phyloP scores from a whole-genome alignment of 2,888 invertebrate species.

The Alloscopus bannaensis region DNA sequence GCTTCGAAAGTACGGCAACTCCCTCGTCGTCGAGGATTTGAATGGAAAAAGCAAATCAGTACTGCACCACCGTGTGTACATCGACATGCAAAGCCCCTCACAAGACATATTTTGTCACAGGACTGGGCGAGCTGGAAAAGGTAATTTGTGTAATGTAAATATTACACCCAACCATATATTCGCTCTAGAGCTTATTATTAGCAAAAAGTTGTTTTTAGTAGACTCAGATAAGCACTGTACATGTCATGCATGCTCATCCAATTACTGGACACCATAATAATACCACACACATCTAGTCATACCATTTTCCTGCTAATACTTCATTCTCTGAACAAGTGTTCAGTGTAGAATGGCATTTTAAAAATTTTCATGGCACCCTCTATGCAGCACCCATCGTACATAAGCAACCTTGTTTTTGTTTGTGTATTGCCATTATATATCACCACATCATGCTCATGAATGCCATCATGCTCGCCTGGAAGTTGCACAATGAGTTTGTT shows the following conservation, averaged over 20 bases:
- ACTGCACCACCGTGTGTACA: slow-evolving; percentile 11
- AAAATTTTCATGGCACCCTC: slow-evolving; percentile 28
- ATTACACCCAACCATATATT: not conserved
- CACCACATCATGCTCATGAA: not conserved
- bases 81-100: not conserved
- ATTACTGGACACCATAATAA: slow-evolving; percentile 31
- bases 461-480: slow-evolving; percentile 22
- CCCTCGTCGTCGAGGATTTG: too few species aligned
- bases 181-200: slow-evolving; percentile 43
- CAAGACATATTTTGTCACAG: not conserved
- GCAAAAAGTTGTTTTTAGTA: slow-evolving; percentile 27
- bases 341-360: slow-evolving; percentile 47
- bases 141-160: slow-evolving; percentile 2
- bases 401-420: not conserved
- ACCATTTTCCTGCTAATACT: slow-evolving; percentile 21
- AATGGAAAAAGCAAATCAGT: too few species aligned
- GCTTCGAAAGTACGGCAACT: slow-evolving; percentile 46
- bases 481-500: slow-evolving; percentile 40
- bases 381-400: slow-evolving; percentile 4
- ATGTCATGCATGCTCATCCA: slow-evolving; percentile 38
- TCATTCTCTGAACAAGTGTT: slow-evolving; percentile 24
- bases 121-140: slow-evolving; percentile 27
- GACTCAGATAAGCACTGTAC: not conserved
- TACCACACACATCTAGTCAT: slow-evolving; percentile 42
- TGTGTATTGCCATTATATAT: not conserved